Evolutionary conservation across 1,140 invertebrate genomes (phyloP), one percentile per base, ranked within the genome.

Genomic region (Globodera ellingtonae): DNA sequence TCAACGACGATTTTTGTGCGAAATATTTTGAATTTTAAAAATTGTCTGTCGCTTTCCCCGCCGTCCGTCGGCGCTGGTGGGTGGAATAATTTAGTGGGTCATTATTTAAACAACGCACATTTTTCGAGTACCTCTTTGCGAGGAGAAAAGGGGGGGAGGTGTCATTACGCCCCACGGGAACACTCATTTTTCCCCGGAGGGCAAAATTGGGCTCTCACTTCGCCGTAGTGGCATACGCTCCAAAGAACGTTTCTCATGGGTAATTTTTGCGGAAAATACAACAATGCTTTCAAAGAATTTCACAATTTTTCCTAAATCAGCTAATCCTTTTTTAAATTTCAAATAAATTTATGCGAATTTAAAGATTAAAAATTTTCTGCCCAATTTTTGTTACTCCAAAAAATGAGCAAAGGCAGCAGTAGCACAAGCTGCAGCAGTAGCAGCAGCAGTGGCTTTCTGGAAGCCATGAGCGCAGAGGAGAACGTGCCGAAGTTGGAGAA

Each of bases 381-480:
- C 18, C 10, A 59, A 59, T 59, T 59, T 15, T 15, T 59, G 10
- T 52, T 52, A 52, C 10, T 3, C 10, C 7, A 52, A 52, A 15
- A 70, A 70, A 70, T 70, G 67, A 70, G 67, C 67, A 21, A 70
- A 35, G 15, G 66, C 18, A 44, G 66, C n/a, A 70, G 67, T 21
- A 59, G 15, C 56, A 59, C 56, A 59, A 59, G 56, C n/a, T 59
- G 15, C 21, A 74, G 72, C 72, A 74, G 59, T 56, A 79, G 72
- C 46, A 62, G 48, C 35, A 80, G 79, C 46, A 81, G 80, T 67
- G 80, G 80, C 10, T 80, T 81, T 73, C 35, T 81, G 50, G 80
- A 66, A 21, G 78, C 18, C 15, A 66, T 24, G 18, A 73, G 69
- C 56, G 59, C 62, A 44, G 78, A 75, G 15, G 80, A 79, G 24